A percentile compares a stretch with the other conserved stretches of the same genome.
These are phyloP conservation scores for Sipha flava DNA, from an alignment of 1,140 invertebrate genomes.

Conservation along the genomic window DNA sequence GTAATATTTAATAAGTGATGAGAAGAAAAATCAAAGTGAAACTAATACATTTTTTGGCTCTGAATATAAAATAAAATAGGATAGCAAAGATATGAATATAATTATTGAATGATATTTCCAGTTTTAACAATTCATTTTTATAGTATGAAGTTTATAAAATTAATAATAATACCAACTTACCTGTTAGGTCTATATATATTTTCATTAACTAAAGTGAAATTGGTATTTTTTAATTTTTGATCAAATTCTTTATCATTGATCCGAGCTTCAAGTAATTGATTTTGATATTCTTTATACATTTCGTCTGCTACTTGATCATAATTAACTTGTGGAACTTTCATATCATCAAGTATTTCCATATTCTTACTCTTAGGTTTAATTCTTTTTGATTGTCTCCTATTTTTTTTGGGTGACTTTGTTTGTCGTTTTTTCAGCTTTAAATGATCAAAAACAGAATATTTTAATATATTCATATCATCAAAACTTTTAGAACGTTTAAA, in stretches of 20 bases:
- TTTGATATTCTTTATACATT: conserved; percentile 2
- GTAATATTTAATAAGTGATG: too few species aligned
- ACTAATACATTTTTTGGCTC: too few species aligned
- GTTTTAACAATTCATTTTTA: too few species aligned
- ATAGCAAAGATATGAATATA: too few species aligned
- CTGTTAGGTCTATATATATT: conserved; percentile 21
- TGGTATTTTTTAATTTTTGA: background rate
- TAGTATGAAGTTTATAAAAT: too few species aligned
- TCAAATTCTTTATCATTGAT: conserved; percentile 14
- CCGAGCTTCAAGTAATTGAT: conserved; percentile 4
- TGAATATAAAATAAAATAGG: too few species aligned
- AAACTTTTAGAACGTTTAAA: background rate
- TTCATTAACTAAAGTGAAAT: conserved; percentile 21
- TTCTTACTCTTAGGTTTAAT: background rate
- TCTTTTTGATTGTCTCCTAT: conserved; percentile 22
- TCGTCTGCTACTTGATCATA: background rate
- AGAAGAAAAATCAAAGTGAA: too few species aligned
- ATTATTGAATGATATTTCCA: too few species aligned
- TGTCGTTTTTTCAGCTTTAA: background rate
- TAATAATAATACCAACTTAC: too few species aligned
- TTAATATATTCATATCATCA: background rate
- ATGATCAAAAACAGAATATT: background rate
- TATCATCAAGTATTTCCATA: background rate
- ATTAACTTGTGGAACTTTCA: conserved; percentile 7
- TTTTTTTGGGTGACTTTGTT: background rate